These are phyloP conservation scores for Scaptomyza parva DNA, from an alignment of 2,888 invertebrate genomes.

Conservation along the genomic window DNA sequence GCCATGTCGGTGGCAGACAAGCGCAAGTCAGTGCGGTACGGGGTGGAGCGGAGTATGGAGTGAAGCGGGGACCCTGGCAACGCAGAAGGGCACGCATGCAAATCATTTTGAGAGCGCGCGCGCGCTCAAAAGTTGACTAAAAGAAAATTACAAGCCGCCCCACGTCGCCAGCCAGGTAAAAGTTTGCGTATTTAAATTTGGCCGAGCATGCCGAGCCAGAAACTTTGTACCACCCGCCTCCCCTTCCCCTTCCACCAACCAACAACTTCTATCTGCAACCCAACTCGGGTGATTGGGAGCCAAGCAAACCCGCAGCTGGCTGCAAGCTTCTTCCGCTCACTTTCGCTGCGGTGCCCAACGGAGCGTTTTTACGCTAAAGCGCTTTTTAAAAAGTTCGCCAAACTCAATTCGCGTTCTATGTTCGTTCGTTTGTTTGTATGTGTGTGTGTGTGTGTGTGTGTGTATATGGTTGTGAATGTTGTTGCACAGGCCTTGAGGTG, in stretches of 20 bases:
- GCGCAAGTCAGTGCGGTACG: neutral
- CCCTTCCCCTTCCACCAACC: too few relatives aligned
- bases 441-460: slow-evolving; percentile 6
- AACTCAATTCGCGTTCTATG: slow-evolving; percentile 31
- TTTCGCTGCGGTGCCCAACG: slow-evolving; percentile 51
- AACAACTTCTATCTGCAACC: too few relatives aligned
- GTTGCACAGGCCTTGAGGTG: slow-evolving; percentile 39
- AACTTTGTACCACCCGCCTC: slow-evolving; percentile 16
- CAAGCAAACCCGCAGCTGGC: slow-evolving; percentile 3
- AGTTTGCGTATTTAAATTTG: slow-evolving; percentile 66
- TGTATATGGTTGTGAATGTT: slow-evolving; percentile 21
- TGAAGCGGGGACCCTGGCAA: too few relatives aligned
- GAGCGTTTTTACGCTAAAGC: slow-evolving; percentile 71
- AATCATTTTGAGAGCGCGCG: slow-evolving; percentile 66
- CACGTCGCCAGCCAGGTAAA: slow-evolving; percentile 39
- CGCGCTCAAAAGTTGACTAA: slow-evolving; percentile 70
- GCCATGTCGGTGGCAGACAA: slow-evolving; percentile 37
- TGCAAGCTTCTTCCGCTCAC: slow-evolving; percentile 21
- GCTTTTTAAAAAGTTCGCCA: slow-evolving; percentile 70
- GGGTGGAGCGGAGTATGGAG: too few relatives aligned
- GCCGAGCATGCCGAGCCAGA: slow-evolving; percentile 36
- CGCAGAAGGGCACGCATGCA: slow-evolving; percentile 49
- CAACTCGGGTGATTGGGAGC: too few relatives aligned
- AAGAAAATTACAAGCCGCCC: slow-evolving; percentile 66
- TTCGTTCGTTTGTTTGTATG: neutral